A percentile compares a stretch with the other conserved stretches of the same genome.
These are phyloP conservation scores for Chrysolina haemoptera DNA, from an alignment of 2,888 invertebrate genomes.

Conservation along the genomic window DNA sequence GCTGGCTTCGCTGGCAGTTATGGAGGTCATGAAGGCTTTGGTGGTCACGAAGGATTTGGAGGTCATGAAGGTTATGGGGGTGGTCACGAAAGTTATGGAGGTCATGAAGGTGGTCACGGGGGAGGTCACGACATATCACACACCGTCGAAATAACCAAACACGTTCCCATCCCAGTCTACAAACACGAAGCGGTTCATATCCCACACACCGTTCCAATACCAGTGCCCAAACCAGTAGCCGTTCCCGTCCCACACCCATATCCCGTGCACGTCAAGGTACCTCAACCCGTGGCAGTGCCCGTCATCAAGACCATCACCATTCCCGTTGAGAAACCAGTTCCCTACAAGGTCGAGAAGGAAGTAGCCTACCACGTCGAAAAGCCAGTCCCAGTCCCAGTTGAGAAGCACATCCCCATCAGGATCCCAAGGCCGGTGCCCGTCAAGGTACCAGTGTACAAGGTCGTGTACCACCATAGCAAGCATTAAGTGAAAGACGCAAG, in stretches of 20 bases:
- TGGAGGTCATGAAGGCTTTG: slow-evolving; percentile 58
- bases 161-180: slow-evolving; percentile 73
- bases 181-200: slow-evolving; percentile 71
- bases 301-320: slow-evolving; percentile 79
- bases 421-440: slow-evolving; percentile 80
- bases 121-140: slow-evolving; percentile 70
- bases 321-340: slow-evolving; percentile 81
- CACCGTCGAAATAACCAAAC: slow-evolving; percentile 79
- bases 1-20: slow-evolving; percentile 64
- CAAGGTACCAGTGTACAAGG: slow-evolving; percentile 81
- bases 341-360: slow-evolving; percentile 78
- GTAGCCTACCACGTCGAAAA: slow-evolving; percentile 79
- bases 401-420: slow-evolving; percentile 79
- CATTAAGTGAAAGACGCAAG: slow-evolving; percentile 61
- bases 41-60: slow-evolving; percentile 58
- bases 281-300: slow-evolving; percentile 79
- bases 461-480: slow-evolving; percentile 80
- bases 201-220: slow-evolving; percentile 73
- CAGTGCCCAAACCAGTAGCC: slow-evolving; percentile 79
- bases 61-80: slow-evolving; percentile 55
- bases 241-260: slow-evolving; percentile 80
- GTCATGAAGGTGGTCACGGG: slow-evolving; percentile 47
- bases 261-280: slow-evolving; percentile 79
- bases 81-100: slow-evolving; percentile 53
- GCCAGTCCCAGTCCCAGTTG: slow-evolving; percentile 79